phyloP scores from a whole-genome alignment of 2,888 invertebrate genomes.

The Thereva nobilitata region DNA sequence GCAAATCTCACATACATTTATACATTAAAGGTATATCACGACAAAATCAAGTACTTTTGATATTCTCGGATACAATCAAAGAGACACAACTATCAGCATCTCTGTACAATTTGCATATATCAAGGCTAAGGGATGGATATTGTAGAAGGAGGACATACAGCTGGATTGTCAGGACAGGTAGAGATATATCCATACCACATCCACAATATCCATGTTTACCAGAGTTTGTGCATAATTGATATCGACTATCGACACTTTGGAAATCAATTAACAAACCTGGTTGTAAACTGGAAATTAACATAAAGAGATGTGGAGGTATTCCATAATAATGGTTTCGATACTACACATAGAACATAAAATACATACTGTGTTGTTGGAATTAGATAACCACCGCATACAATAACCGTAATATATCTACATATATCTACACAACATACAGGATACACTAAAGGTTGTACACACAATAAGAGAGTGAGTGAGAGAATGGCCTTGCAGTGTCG shows the following conservation, averaged over 20 bases:
- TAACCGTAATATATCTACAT: no score
- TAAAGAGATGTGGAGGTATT: conserved; percentile 17
- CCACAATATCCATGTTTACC: conserved; percentile 4
- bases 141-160: no score
- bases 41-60: no score
- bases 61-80: no score
- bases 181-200: neutral
- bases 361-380: neutral
- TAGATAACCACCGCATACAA: neutral
- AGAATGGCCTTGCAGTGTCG: neutral
- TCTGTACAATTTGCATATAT: no score
- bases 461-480: no score
- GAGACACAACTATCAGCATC: no score
- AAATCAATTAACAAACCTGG: conserved; percentile 33
- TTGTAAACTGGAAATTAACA: conserved; percentile 36
- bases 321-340: conserved; percentile 1
- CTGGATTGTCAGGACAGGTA: neutral
- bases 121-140: no score
- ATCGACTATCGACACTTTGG: conserved; percentile 35
- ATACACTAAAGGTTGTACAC: no score
- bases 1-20: no score
- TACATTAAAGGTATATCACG: no score
- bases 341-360: neutral
- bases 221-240: conserved; percentile 33
- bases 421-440: no score